phyloP scores from a whole-genome alignment of 2,797 vertebrate species.

The Eleutherodactylus coqui region DNA sequence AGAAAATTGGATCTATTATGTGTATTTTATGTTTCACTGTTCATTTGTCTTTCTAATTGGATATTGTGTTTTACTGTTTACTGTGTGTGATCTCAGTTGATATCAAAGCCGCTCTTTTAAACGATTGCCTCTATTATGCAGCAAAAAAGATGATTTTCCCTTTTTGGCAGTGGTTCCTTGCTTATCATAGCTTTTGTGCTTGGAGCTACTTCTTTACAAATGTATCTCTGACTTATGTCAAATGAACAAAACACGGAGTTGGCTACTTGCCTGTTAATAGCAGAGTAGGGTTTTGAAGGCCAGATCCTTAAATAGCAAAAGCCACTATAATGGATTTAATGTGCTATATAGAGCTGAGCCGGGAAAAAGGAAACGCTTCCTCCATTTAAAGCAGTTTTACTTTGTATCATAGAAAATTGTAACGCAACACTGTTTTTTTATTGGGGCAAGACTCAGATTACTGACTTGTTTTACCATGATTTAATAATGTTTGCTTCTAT shows the following conservation, averaged over 20 bases:
- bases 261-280: slow-evolving; percentile 36
- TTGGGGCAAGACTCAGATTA: neutral
- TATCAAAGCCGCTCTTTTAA: slow-evolving; percentile 23
- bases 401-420: neutral
- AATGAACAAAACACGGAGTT: slow-evolving; percentile 42
- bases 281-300: slow-evolving; percentile 27
- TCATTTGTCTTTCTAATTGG: slow-evolving; percentile 25
- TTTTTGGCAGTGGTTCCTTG: slow-evolving; percentile 32
- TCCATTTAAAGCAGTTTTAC: slow-evolving; percentile 19
- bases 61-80: slow-evolving; percentile 26
- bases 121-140: slow-evolving; percentile 29
- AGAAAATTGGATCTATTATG: slow-evolving; percentile 9
- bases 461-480: neutral
- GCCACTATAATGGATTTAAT: slow-evolving; percentile 37
- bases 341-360: neutral
- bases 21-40: slow-evolving; percentile 10
- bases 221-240: slow-evolving; percentile 46
- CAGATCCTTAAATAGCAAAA: slow-evolving; percentile 33
- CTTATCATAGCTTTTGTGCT: slow-evolving; percentile 46
- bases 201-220: slow-evolving; percentile 50
- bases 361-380: slow-evolving; percentile 11
- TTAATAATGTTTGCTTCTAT: neutral
- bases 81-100: slow-evolving; percentile 7
- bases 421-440: neutral
- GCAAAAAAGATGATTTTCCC: slow-evolving; percentile 32